Percentiles rank a stretch among this genome's conserved stretches.
Conservation (phyloP, 1,140 invertebrate species). For the Ladona fulva region DNA sequence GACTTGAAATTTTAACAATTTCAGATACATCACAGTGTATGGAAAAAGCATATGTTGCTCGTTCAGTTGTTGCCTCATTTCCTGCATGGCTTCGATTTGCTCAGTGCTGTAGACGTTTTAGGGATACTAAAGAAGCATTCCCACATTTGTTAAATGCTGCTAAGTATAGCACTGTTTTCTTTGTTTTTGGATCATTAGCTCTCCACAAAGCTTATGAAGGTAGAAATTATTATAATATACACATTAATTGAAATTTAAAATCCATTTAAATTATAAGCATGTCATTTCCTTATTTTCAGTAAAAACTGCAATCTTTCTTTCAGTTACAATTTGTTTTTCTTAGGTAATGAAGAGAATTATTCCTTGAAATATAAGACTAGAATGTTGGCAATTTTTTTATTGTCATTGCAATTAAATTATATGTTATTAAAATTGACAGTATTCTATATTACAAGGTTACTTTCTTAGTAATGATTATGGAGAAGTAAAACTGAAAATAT, state of each 20-base stretch:
- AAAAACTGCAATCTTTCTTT: no score
- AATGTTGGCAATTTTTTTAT: no score
- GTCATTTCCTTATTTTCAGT: slow-evolving; percentile 14
- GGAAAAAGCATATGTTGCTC: slow-evolving; percentile 36
- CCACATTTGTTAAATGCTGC: slow-evolving; percentile 71
- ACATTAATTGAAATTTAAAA: no score
- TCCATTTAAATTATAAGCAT: no score
- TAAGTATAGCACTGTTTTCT: slow-evolving; percentile 74
- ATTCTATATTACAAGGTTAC: no score
- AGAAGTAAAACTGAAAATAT: no score
- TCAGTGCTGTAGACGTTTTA: slow-evolving; percentile 73
- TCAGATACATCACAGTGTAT: slow-evolving; percentile 37
- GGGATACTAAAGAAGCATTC: slow-evolving; percentile 50
- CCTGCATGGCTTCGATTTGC: slow-evolving; percentile 82
- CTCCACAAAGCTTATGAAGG: slow-evolving; percentile 46
- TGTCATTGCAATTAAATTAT: no score
- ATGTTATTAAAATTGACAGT: no score
- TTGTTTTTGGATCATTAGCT: slow-evolving; percentile 58
- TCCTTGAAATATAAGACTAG: no score
- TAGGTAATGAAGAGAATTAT: no score
- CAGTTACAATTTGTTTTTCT: no score
- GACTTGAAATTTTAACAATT: slow-evolving; percentile 16
- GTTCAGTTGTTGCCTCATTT: slow-evolving; percentile 60
- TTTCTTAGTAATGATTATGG: no score
- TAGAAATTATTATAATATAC: slow-evolving; percentile 27